phyloP scores from a whole-genome alignment of 2,888 invertebrate genomes.

The Epiblema foenella region DNA sequence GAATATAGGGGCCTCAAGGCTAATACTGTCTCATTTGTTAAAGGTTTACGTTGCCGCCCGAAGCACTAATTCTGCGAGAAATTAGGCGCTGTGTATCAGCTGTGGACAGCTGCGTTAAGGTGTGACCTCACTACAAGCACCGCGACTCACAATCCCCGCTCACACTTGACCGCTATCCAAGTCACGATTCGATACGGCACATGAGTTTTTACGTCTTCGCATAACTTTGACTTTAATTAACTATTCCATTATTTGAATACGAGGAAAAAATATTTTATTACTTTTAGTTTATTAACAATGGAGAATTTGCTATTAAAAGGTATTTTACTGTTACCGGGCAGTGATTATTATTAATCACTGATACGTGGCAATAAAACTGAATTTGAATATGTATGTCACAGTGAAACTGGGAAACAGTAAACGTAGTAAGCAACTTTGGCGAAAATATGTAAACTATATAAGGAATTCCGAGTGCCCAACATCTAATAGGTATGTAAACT shows the following conservation, averaged over 20 bases:
- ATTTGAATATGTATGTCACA: not conserved
- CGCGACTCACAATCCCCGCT: not conserved
- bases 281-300: slow-evolving; percentile 8
- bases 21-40: too few relatives aligned
- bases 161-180: slow-evolving; percentile 1
- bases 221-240: slow-evolving; percentile 8
- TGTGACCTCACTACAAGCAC: too few relatives aligned
- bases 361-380: not conserved
- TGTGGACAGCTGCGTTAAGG: too few relatives aligned
- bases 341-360: not conserved
- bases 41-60: too few relatives aligned
- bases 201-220: slow-evolving; percentile 6
- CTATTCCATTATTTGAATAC: slow-evolving; percentile 1
- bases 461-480: too few relatives aligned
- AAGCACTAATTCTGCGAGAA: too few relatives aligned
- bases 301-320: not conserved
- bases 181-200: slow-evolving; percentile 5
- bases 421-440: too few relatives aligned
- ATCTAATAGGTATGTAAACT: too few relatives aligned
- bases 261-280: not conserved
- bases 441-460: too few relatives aligned
- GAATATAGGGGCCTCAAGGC: too few relatives aligned
- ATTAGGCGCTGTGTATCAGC: too few relatives aligned
- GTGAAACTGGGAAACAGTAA: not conserved
- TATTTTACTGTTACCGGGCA: not conserved